Conservation (phyloP, 2,888 invertebrate genomes). For the Agriopis aurantiaria region DNA sequence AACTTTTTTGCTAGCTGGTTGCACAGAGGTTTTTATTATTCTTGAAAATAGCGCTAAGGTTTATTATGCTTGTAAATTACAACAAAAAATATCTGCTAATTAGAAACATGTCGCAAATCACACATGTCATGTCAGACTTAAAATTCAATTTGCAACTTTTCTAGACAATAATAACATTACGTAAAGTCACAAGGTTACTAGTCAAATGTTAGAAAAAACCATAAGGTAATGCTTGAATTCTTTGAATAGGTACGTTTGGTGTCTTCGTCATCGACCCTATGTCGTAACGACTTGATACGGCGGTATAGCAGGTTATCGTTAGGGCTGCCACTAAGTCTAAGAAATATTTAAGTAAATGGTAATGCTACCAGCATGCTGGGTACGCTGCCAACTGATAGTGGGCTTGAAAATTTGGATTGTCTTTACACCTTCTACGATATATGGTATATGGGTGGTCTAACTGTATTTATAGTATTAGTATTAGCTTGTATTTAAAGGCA, state of each 20-base stretch:
- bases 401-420: too few relatives aligned
- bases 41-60: too few relatives aligned
- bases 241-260: constrained; percentile 35
- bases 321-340: constrained; percentile 35
- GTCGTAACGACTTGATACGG: constrained; percentile 48
- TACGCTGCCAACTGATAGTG: too few relatives aligned
- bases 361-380: too few relatives aligned
- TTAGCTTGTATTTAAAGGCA: too few relatives aligned
- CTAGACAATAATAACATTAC: constrained; percentile 16
- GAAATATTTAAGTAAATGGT: too few relatives aligned
- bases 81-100: too few relatives aligned
- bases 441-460: too few relatives aligned
- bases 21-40: too few relatives aligned
- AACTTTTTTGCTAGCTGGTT: background rate
- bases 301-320: constrained; percentile 34
- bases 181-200: constrained; percentile 30
- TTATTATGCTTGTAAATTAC: background rate
- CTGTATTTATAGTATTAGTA: too few relatives aligned
- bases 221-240: constrained; percentile 39
- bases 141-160: constrained; percentile 4
- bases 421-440: too few relatives aligned
- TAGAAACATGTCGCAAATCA: background rate
- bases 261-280: constrained; percentile 41
- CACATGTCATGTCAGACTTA: background rate
- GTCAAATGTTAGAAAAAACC: constrained; percentile 38